Evolutionary conservation across 2,797 vertebrate species (phyloP), one percentile per base, ranked within the genome.

Genomic region (Loris lydekkerianus): DNA sequence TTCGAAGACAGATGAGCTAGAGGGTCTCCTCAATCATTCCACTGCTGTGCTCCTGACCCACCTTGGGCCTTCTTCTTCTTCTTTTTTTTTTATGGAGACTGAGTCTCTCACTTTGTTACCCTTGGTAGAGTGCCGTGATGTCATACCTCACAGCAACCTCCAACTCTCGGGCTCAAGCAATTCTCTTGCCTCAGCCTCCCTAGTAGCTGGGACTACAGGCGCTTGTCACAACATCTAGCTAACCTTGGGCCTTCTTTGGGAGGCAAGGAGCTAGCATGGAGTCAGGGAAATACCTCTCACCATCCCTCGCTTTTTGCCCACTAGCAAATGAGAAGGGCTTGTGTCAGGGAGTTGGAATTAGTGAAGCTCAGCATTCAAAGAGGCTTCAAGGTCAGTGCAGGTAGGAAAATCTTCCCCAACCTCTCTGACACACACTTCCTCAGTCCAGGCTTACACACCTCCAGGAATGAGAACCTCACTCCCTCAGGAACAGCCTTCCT

Each of bases 361-460:
- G 17, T 70, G 90, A 92, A 89, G 17, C 25, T 78, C 63, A 69
- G 31, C n/a, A 77, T 83, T 83, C 61, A 63, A 67, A 69, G 76
- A 87, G 25, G 14, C 49, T 76, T 76, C 75, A 83, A 61, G 61
- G 18, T 43, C 43, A 72, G 27, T 23, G 7, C 49, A 37, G 49
- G 20, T 40, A 60, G 89, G 31, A 75, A 87, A 82, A 49, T 40
- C 60, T 27, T 76, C 83, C 61, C 31, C 13, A 23, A 34, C 23
- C 31, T 86, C 49, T n/a, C 49, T 60, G 61, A 84, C 10, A 80
- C 37, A 6, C 8, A 23, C 56, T 76, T 88, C 53, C 61, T 75
- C 13, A 40, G 61, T 40, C 53, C 17, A 18, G 46, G 17, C 56
- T 83, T 88, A 85, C 34, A 73, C 8, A 6, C 73, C 20, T 80